Conservation (phyloP, 2,888 invertebrate genomes). For the Tribolium freemani region DNA sequence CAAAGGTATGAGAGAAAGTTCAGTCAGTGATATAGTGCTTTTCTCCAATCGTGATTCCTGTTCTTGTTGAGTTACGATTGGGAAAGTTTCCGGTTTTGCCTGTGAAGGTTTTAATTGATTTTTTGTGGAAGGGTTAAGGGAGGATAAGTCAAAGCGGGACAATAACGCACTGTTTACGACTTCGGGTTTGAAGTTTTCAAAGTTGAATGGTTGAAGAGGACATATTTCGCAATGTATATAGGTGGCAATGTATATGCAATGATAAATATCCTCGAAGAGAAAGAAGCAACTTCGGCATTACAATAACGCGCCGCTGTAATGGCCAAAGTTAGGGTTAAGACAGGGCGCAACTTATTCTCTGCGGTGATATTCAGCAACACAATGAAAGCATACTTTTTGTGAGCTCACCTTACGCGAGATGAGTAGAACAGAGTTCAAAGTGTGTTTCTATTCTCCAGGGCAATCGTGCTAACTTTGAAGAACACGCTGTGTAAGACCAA, state of each 20-base stretch:
- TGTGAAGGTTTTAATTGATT: slow-evolving; percentile 21
- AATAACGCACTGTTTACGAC: slow-evolving; percentile 37
- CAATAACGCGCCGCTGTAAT: slow-evolving; percentile 65
- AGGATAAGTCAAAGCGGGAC: slow-evolving; percentile 34
- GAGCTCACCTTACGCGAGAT: slow-evolving; percentile 59
- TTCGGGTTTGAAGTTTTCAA: slow-evolving; percentile 34
- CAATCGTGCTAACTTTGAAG: slow-evolving; percentile 56
- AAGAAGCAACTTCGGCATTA: slow-evolving; percentile 65
- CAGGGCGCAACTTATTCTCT: slow-evolving; percentile 65
- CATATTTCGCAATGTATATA: slow-evolving; percentile 44
- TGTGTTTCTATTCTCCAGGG: slow-evolving; percentile 62
- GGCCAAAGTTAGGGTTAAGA: slow-evolving; percentile 66
- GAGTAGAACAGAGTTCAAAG: slow-evolving; percentile 60
- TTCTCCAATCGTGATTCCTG: slow-evolving; percentile 5
- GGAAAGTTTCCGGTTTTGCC: background rate
- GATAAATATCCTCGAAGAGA: slow-evolving; percentile 62
- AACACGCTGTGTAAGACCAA: slow-evolving; percentile 55
- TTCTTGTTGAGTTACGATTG: background rate
- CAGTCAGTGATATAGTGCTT: background rate
- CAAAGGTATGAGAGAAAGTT: background rate
- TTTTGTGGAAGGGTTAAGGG: slow-evolving; percentile 17
- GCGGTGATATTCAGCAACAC: slow-evolving; percentile 65
- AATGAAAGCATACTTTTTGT: slow-evolving; percentile 64
- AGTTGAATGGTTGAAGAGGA: slow-evolving; percentile 25
- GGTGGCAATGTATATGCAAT: slow-evolving; percentile 57